Evolutionary conservation across 2,888 invertebrate species (phyloP).

Genomic region (Perizoma affinitatum): DNA sequence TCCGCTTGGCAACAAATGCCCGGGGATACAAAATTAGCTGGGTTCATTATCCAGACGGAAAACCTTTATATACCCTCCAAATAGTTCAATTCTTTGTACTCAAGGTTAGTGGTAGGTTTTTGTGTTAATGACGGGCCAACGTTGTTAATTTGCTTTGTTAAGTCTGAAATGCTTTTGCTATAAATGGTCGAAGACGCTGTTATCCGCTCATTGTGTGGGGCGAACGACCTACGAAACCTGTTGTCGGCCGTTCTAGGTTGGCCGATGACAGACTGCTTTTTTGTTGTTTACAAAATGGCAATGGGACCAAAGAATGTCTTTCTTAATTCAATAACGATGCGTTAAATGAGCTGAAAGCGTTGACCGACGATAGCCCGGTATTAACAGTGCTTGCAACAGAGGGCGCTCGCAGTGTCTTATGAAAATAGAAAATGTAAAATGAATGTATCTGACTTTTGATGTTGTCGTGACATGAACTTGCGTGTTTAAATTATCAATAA

Average conservation of each 20-base stretch:
- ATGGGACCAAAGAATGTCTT: background rate
- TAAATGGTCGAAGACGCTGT: slow-evolving; percentile 15
- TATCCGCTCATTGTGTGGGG: slow-evolving; percentile 40
- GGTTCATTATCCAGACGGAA: slow-evolving; percentile 18
- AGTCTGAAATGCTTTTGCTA: too few species aligned
- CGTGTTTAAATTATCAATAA: too few species aligned
- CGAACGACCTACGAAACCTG: slow-evolving; percentile 56
- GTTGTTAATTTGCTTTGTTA: slow-evolving; percentile 10
- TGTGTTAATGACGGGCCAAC: slow-evolving; percentile 7
- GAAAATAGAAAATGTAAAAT: too few species aligned
- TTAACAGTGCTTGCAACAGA: too few species aligned
- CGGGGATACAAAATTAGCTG: slow-evolving; percentile 10
- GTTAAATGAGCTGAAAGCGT: too few species aligned
- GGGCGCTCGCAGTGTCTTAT: too few species aligned
- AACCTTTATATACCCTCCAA: slow-evolving; percentile 21
- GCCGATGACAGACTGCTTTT: slow-evolving; percentile 38
- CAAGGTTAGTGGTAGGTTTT: slow-evolving; percentile 5
- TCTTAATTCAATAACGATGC: background rate
- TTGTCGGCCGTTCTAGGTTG: slow-evolving; percentile 44
- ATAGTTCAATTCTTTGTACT: slow-evolving; percentile 8
- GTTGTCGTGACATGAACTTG: too few species aligned
- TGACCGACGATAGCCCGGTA: too few species aligned
- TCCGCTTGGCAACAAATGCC: too few species aligned
- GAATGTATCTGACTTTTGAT: too few species aligned
- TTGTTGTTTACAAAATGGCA: slow-evolving; percentile 25